Evolutionary conservation across 2,797 vertebrate genomes (phyloP).

Genomic region (Rousettus madagascariensis): DNA sequence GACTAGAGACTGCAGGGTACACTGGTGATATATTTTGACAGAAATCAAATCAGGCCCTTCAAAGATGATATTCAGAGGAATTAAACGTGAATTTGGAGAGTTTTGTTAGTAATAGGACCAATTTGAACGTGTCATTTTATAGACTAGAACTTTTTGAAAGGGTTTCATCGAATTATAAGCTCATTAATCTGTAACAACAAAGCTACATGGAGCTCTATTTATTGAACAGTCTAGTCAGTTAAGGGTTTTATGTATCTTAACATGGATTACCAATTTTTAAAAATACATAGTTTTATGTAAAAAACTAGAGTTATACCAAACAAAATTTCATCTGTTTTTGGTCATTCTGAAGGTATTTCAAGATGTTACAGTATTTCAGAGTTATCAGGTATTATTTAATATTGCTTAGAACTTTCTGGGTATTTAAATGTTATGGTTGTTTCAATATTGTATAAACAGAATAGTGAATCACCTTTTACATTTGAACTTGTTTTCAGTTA

Average conservation of each 20-base stretch:
- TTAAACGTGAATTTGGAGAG: not conserved
- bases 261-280: not conserved
- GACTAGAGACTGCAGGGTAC: not conserved
- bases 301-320: conserved; percentile 26
- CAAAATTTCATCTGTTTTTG: conserved; percentile 25
- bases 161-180: conserved; percentile 34
- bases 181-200: not conserved
- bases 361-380: conserved; percentile 39
- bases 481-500: conserved; percentile 15
- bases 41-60: not conserved
- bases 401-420: not conserved
- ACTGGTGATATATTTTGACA: not conserved
- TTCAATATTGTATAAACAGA: conserved; percentile 41
- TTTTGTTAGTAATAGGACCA: not conserved
- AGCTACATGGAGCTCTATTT: not conserved
- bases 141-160: conserved; percentile 42
- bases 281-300: conserved; percentile 49
- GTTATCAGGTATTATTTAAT: conserved; percentile 56
- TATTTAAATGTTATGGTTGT: conserved; percentile 44
- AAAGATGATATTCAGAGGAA: not conserved
- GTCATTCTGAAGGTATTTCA: conserved; percentile 33
- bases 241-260: conserved; percentile 39
- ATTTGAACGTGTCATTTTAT: not conserved
- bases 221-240: conserved; percentile 4
- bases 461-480: not conserved